Conservation (phyloP, 2,113 vertebrate genomes). For the Epinephelus fuscoguttatus region DNA sequence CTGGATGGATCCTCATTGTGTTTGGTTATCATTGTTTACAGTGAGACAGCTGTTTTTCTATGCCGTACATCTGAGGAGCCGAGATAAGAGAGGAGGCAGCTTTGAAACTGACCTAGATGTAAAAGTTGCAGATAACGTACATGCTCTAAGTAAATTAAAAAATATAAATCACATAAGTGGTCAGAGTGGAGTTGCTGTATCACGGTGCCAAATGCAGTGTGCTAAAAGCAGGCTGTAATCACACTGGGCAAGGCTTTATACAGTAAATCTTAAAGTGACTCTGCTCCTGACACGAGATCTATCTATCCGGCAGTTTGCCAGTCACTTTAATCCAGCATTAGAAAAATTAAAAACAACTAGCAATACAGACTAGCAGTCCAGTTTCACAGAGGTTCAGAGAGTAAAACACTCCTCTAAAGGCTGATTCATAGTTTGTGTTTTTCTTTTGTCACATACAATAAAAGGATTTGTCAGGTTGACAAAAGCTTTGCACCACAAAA, state of each 20-base stretch:
- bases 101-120: background rate
- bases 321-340: background rate
- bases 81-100: background rate
- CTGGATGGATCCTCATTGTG: constrained; percentile 64
- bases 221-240: background rate
- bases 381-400: background rate
- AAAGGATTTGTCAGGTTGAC: constrained; percentile 35
- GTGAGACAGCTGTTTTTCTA: constrained; percentile 12
- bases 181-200: background rate
- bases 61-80: background rate
- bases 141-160: background rate
- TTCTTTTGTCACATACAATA: constrained; percentile 26
- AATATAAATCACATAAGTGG: background rate
- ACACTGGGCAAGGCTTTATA: background rate
- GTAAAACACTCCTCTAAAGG: background rate
- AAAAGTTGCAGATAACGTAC: background rate
- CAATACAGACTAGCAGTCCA: background rate
- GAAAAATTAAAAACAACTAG: background rate
- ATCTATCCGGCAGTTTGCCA: background rate
- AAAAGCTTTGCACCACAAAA: constrained; percentile 16
- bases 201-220: background rate
- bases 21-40: constrained; percentile 19
- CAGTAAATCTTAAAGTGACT: background rate
- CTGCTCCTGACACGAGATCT: background rate
- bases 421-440: background rate